Conservation (phyloP, 2,113 vertebrate genomes). For the Notothenia coriiceps region DNA sequence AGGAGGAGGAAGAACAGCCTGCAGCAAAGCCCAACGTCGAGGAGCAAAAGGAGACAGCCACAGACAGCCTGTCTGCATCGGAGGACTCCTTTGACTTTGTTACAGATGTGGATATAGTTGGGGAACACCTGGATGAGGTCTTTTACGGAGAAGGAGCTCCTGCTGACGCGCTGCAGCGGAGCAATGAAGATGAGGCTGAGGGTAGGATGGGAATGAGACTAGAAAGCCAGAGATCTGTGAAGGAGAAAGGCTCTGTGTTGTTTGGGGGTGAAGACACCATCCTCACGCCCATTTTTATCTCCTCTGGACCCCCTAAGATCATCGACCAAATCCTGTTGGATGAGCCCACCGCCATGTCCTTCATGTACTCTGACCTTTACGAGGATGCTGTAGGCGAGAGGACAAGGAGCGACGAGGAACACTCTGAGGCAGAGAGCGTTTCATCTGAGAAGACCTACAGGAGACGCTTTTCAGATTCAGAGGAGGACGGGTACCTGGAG, state of each 20-base stretch:
- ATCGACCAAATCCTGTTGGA: conserved; percentile 90
- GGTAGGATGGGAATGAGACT: conserved; percentile 64
- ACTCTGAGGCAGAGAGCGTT: conserved; percentile 88
- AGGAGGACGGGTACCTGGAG: conserved; percentile 93
- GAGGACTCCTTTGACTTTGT: conserved; percentile 83
- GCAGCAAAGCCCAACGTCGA: conserved; percentile 32
- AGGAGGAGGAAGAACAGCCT: conserved; percentile 44
- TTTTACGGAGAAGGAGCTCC: conserved; percentile 85
- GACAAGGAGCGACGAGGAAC: conserved; percentile 84
- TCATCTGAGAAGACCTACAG: conserved; percentile 87
- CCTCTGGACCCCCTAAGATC: conserved; percentile 87
- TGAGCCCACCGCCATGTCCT: conserved; percentile 91
- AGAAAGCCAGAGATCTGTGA: conserved; percentile 74
- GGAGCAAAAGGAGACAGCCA: conserved; percentile 59
- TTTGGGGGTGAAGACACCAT: conserved; percentile 88
- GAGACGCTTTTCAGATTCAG: conserved; percentile 88
- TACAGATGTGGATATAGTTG: conserved; percentile 86
- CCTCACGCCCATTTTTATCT: conserved; percentile 88
- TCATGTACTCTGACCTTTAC: conserved; percentile 94
- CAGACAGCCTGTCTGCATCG: conserved; percentile 52
- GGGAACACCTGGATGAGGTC: conserved; percentile 89
- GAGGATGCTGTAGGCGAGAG: conserved; percentile 88
- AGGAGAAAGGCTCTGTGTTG: conserved; percentile 86
- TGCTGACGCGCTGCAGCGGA: conserved; percentile 56
- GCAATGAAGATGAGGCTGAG: conserved; percentile 54